Base-by-base conservation (phyloP, 2,797 vertebrate species). In the Aviceda cuculoides region DNA sequence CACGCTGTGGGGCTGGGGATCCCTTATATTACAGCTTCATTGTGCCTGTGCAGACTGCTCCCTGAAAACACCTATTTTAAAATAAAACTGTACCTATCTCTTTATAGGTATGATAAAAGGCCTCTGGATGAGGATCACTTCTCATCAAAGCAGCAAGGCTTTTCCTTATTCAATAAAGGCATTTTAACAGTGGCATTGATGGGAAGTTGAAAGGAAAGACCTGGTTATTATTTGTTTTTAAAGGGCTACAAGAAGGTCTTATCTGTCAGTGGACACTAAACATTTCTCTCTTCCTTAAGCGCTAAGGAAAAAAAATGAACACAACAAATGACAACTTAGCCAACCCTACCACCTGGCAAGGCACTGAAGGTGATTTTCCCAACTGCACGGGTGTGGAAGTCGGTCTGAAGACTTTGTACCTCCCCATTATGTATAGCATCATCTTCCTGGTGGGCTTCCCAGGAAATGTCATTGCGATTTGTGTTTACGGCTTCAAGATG, bases 401-500 rank as follows among this genome's bases (percentile, higher is more conserved):
- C 3, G 2, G 13, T 33, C 81, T 90, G 71, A 89, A 92, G 72
- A 61, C 7, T 66, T 96, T 58, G 35, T 90, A 63, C 50, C 95
- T 98, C 40, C 97, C 97, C 4, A 7, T 95, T 28, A 65, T 82
- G 42, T 97, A 97, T 6, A 78, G 95, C 55, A 35, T 95, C n/a
- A 88, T 97, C 75, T 98, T 98, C 33, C 77, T 97, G 6, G 87
- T 97, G 82, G 96, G 86, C 13, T 97, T 98, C 55, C 92, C 94
- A 0, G 98, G 98, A 40, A 99, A 98, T 2, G 4, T 97, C 1
- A 97, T 96, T 14, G 97, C 90, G 0, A 97, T 99, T 35, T 79
- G 91, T 70, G 96, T 98, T 20, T 98, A 98, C 53, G 18, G 97
- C 72, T 94, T 98, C 35, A 98, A 98, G 93, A 97, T 98, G 96